These are phyloP conservation scores for Etheostoma cragini DNA, from an alignment of 2,113 vertebrate genomes.

Conservation along the genomic window DNA sequence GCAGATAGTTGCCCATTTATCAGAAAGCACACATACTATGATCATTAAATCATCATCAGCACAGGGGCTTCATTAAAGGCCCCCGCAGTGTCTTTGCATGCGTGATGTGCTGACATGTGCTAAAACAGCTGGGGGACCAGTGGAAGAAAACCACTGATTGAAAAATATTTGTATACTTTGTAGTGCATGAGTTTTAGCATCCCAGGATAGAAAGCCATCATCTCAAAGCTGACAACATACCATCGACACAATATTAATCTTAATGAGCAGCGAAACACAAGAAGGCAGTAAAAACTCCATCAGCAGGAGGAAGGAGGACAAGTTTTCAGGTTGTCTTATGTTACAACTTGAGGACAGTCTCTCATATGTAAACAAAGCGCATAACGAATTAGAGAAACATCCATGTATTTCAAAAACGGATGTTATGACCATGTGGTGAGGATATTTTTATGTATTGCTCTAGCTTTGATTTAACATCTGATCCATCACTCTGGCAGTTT, in stretches of 20 bases:
- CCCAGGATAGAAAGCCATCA: constrained; percentile 35
- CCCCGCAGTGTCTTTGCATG: constrained; percentile 35
- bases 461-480: constrained; percentile 66
- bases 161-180: constrained; percentile 38
- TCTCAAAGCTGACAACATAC: constrained; percentile 28
- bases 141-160: constrained; percentile 30
- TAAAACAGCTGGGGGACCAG: constrained; percentile 51
- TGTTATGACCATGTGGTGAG: constrained; percentile 37
- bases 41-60: constrained; percentile 51
- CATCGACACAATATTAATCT: constrained; percentile 56
- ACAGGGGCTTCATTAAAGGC: constrained; percentile 39
- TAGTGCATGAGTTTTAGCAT: constrained; percentile 30
- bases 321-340: constrained; percentile 31
- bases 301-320: constrained; percentile 17
- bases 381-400: constrained; percentile 14
- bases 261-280: constrained; percentile 47
- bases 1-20: constrained; percentile 50
- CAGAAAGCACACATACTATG: constrained; percentile 29
- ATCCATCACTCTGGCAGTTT: constrained; percentile 68
- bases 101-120: constrained; percentile 46
- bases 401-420: constrained; percentile 36
- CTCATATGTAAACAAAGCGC: constrained; percentile 29
- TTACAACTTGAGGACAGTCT: constrained; percentile 14
- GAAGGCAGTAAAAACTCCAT: constrained; percentile 26
- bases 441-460: constrained; percentile 40